Evolutionary conservation across 2,113 vertebrate genomes (phyloP).

Genomic region (Grallaria varia): DNA sequence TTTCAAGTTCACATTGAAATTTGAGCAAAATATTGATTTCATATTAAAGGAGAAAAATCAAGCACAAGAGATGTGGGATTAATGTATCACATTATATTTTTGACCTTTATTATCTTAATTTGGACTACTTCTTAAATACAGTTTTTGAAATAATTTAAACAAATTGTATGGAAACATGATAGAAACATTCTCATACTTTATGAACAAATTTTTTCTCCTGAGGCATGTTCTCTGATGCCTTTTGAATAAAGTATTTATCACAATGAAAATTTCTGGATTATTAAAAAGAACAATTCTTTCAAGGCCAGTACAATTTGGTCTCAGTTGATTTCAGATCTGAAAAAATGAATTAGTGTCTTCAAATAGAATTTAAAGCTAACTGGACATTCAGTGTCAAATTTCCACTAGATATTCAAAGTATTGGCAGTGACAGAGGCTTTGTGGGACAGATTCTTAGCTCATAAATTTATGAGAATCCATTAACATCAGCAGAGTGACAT

Average conservation of each 20-base stretch:
- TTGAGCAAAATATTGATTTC: background rate
- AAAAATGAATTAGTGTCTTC: background rate
- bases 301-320: background rate
- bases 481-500: background rate
- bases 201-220: background rate
- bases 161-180: background rate
- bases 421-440: background rate
- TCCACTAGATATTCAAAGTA: background rate
- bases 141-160: background rate
- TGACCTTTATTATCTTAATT: background rate
- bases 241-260: background rate
- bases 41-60: background rate
- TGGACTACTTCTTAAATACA: background rate
- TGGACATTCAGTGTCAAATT: background rate
- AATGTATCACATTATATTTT: background rate
- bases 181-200: background rate
- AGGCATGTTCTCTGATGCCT: background rate
- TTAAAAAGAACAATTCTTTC: background rate
- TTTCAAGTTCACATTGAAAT: background rate
- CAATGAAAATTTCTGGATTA: background rate
- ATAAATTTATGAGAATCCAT: background rate
- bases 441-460: background rate
- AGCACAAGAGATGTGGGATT: background rate
- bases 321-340: background rate
- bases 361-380: background rate